Evolutionary conservation across 2,888 invertebrate species (phyloP), one percentile per base, ranked within the genome.

Genomic region (Ceratothoa steindachneri): DNA sequence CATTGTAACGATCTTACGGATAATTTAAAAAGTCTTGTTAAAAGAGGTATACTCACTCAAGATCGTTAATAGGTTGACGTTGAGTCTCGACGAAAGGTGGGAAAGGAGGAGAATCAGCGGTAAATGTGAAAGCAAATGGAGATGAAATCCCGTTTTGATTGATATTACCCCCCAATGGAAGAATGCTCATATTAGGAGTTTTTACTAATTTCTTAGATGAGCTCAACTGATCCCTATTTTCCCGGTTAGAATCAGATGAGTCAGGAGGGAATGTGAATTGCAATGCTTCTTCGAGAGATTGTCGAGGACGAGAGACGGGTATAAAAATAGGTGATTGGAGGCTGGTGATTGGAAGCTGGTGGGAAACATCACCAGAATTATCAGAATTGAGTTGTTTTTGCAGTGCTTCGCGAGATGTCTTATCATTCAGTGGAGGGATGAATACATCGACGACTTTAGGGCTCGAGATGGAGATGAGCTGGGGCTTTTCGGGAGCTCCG

Each of bases 201-300:
- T 60, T 60, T 1, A 60, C 60, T 3, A 60, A 60, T 3, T 60
- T n/a, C 12, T 60, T 60, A 60, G 24, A 9, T 12, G 22, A 12
- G 24, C 22, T 60, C 12, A 60, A 24, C 12, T 24, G 2, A 12
- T 22, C 22, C 24, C 22, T 24, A 1, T 24, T 24, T 22, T 24
- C 27, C 12, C 12, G 12, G 27, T 60, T 24, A 60, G 27, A n/a
- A 22, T 60, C 60, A 24, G 60, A 60, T 22, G 2, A 24, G 24
- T 60, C 60, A 12, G 60, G 27, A 60, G 60, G 60, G 22, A 60
- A 60, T 1, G 60, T 60, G 12, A 60, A 24, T 60, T 60, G 60
- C 60, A 60, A 60, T 22, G 60, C 24, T 60, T 60, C 60, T 24
- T 60, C 60, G 12, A 60, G 24, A 60, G 60, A 22, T 5, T 41